phyloP scores from a whole-genome alignment of 1,140 invertebrate genomes.

The Acromyrmex heyeri region DNA sequence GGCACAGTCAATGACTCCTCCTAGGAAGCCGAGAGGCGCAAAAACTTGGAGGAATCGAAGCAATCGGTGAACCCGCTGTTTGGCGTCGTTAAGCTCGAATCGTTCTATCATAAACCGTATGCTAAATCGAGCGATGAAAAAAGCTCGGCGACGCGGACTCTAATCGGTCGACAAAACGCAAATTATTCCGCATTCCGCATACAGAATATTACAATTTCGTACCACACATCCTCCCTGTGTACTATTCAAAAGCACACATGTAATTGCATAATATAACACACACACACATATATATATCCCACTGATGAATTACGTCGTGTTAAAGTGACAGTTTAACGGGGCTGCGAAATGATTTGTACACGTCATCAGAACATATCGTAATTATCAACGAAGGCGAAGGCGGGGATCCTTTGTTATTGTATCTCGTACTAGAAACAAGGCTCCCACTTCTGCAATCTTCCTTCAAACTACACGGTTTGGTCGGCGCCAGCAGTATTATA shows the following conservation, averaged over 20 bases:
- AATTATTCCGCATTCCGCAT: conserved; percentile 38
- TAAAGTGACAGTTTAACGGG: conserved; percentile 61
- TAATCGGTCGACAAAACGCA: conserved; percentile 30
- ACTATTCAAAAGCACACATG: neutral
- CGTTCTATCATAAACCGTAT: conserved; percentile 33
- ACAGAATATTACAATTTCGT: conserved; percentile 30
- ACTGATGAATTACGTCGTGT: conserved; percentile 47
- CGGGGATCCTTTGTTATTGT: conserved; percentile 48
- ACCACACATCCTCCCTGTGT: neutral
- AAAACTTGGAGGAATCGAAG: conserved; percentile 61
- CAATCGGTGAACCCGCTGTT: conserved; percentile 35
- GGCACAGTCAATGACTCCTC: conserved; percentile 65
- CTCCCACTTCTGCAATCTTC: conserved; percentile 53
- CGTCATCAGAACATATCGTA: conserved; percentile 58
- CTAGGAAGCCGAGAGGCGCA: conserved; percentile 56
- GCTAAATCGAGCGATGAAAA: conserved; percentile 36
- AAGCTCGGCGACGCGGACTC: conserved; percentile 11
- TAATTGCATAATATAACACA: conserved; percentile 50
- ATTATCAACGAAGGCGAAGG: conserved; percentile 50
- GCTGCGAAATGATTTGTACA: conserved; percentile 58
- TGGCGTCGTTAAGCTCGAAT: conserved; percentile 40
- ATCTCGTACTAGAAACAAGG: conserved; percentile 31
- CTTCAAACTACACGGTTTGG: conserved; percentile 23
- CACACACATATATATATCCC: neutral
- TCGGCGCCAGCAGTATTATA: conserved; percentile 54